Conservation (phyloP, 2,797 vertebrate genomes). For the Channallabes apus region DNA sequence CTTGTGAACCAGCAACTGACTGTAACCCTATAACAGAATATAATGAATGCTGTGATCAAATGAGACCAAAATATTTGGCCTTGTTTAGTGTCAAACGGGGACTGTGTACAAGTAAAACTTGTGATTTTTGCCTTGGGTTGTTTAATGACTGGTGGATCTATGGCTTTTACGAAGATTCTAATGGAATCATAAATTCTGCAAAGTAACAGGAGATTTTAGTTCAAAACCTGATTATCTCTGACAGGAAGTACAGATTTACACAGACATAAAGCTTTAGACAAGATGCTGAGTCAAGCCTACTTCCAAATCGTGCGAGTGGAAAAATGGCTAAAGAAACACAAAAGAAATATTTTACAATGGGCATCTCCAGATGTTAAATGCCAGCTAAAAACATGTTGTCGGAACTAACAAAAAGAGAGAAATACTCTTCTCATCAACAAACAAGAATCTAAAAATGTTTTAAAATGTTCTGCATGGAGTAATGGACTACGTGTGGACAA, state of each 20-base stretch:
- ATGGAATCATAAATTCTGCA: slow-evolving; percentile 1
- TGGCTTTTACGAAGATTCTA: neutral
- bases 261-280: neutral
- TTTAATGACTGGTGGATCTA: neutral
- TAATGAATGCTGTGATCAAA: neutral
- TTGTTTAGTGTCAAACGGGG: too few relatives aligned
- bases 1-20: too few relatives aligned
- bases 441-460: neutral
- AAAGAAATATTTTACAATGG: neutral
- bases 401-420: neutral
- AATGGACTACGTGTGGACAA: neutral
- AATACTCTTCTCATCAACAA: neutral
- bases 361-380: neutral
- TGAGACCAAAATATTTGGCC: neutral
- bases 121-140: neutral
- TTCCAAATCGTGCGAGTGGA: neutral
- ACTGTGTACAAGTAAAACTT: neutral
- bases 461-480: neutral
- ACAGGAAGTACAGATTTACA: neutral
- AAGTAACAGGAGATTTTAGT: neutral
- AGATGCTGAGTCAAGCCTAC: neutral
- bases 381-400: neutral
- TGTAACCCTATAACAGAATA: neutral
- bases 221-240: neutral
- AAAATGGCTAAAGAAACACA: neutral